A percentile compares a stretch with the other conserved stretches of the same genome.
Conservation (phyloP, 2,888 invertebrate species). For the Timema podura region DNA sequence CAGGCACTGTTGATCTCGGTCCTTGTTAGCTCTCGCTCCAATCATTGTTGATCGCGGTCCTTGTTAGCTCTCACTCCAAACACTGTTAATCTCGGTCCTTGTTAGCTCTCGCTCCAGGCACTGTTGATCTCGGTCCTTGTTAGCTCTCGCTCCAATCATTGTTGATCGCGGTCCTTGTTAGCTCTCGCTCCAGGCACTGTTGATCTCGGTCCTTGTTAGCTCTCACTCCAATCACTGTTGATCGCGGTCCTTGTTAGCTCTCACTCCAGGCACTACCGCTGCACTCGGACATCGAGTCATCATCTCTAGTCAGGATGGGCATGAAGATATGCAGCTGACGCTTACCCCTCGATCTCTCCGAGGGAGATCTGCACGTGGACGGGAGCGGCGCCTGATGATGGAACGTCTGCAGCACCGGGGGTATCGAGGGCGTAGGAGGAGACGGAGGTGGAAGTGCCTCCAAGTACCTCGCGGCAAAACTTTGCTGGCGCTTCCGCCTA, state of each 20-base stretch:
- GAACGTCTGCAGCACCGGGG: neutral
- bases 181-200: constrained; percentile 21
- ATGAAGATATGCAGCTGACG: constrained; percentile 66
- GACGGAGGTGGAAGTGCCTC: constrained; percentile 27
- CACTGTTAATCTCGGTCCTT: neutral
- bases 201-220: too few species aligned
- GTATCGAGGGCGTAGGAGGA: constrained; percentile 9
- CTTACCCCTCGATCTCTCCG: constrained; percentile 19
- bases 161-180: constrained; percentile 2
- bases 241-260: constrained; percentile 6
- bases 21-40: constrained; percentile 21
- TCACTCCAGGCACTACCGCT: constrained; percentile 21
- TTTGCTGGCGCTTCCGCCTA: constrained; percentile 10
- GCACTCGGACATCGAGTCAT: constrained; percentile 21
- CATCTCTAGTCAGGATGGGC: constrained; percentile 26
- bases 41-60: too few species aligned
- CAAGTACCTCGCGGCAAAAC: neutral
- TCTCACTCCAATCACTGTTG: neutral
- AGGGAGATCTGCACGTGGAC: neutral
- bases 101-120: constrained; percentile 21
- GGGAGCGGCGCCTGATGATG: neutral
- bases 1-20: neutral
- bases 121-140: neutral
- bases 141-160: neutral
- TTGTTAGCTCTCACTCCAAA: neutral